A percentile compares a stretch with the other conserved stretches of the same genome.
Conservation (phyloP, 2,888 invertebrate species). For the Hirtodrosophila confusa region DNA sequence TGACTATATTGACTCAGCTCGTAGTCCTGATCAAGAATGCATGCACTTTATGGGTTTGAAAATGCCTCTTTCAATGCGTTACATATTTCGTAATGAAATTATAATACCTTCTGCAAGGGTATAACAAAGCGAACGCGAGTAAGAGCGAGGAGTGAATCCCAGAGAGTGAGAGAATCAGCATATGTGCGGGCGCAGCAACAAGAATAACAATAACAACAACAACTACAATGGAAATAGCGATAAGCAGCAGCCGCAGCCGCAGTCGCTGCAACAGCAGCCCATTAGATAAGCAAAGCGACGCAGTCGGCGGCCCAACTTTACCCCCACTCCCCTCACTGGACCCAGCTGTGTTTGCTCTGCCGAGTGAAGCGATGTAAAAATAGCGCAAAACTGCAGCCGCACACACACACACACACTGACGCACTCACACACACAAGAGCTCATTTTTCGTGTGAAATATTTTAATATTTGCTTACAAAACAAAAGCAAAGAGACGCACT, state of each 20-base stretch:
- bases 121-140: conserved; percentile 10
- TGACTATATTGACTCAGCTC: too few species aligned
- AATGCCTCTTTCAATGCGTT: too few species aligned
- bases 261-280: conserved; percentile 40
- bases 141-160: background rate
- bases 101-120: too few species aligned
- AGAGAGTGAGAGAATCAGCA: background rate
- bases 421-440: conserved; percentile 8
- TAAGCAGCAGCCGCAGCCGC: conserved; percentile 27
- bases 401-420: conserved; percentile 8
- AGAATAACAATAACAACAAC: conserved; percentile 30
- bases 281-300: conserved; percentile 65
- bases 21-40: too few species aligned
- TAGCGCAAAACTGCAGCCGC: conserved; percentile 45
- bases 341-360: conserved; percentile 64
- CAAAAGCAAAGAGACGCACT: conserved; percentile 32
- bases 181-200: conserved; percentile 56
- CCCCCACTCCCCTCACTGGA: conserved; percentile 6
- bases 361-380: conserved; percentile 45
- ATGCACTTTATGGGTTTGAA: too few species aligned
- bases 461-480: conserved; percentile 68
- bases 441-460: conserved; percentile 69
- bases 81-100: too few species aligned
- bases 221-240: conserved; percentile 30
- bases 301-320: conserved; percentile 39